These are phyloP conservation scores for Drosophila acutilabella DNA, from an alignment of 2,888 invertebrate genomes.

Conservation along the genomic window DNA sequence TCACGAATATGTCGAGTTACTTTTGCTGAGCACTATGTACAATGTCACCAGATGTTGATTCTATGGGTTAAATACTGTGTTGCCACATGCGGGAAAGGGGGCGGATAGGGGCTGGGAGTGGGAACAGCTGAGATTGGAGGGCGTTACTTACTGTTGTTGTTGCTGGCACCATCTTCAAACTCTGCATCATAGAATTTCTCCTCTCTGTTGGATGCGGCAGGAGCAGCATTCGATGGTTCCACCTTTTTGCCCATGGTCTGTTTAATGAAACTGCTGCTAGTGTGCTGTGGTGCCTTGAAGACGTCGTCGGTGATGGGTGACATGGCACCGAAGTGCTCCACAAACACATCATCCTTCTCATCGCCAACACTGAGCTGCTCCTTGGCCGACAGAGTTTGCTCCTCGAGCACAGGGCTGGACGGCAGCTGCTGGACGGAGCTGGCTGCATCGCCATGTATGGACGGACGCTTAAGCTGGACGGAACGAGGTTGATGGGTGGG, in stretches of 20 bases:
- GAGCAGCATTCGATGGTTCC: not conserved
- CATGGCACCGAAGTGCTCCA: constrained; percentile 73
- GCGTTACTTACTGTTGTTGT: constrained; percentile 72
- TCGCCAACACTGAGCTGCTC: constrained; percentile 77
- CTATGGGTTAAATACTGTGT: not conserved
- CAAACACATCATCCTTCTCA: constrained; percentile 81
- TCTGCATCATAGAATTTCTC: constrained; percentile 62
- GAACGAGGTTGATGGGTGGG: constrained; percentile 38
- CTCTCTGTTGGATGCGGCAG: constrained; percentile 12
- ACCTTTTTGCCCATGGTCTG: constrained; percentile 28
- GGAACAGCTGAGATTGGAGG: too few species aligned
- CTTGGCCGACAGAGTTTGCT: constrained; percentile 76
- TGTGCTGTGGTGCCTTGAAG: constrained; percentile 69
- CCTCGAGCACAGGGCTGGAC: constrained; percentile 37
- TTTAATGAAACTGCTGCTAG: constrained; percentile 42
- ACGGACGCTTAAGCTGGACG: constrained; percentile 55
- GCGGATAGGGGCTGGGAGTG: too few species aligned
- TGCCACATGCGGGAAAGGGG: not conserved
- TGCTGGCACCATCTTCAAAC: constrained; percentile 63
- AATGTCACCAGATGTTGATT: constrained; percentile 9
- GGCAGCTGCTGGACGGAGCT: constrained; percentile 10
- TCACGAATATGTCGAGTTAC: constrained; percentile 37
- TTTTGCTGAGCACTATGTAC: not conserved
- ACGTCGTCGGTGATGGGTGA: constrained; percentile 74
- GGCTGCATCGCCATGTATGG: constrained; percentile 46